phyloP scores from a whole-genome alignment of 2,113 vertebrate genomes.

The Pluvialis apricaria region DNA sequence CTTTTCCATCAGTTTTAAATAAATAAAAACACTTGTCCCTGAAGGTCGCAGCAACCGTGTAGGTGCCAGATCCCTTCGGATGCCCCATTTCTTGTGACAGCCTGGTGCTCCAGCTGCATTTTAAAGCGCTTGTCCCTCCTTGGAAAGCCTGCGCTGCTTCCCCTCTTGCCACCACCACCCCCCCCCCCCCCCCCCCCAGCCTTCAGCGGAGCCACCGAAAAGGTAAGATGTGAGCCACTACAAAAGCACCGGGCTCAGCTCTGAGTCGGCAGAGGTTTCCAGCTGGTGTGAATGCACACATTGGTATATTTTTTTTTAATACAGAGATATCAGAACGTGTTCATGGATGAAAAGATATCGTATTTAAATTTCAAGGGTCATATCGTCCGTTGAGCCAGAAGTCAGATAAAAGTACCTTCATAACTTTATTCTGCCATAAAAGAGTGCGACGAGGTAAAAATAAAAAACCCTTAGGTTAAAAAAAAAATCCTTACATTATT shows the following conservation, averaged over 20 bases:
- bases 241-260: not conserved
- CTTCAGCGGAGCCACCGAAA: not conserved
- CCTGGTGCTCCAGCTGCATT: not conserved
- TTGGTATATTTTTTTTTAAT: not conserved
- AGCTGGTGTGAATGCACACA: not conserved
- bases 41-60: accelerated
- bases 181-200: not conserved
- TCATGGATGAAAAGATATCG: conserved; percentile 19
- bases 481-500: not conserved
- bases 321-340: not conserved
- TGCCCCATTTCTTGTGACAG: not conserved
- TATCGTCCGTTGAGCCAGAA: not conserved
- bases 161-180: accelerated
- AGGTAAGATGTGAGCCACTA: not conserved
- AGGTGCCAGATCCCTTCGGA: not conserved
- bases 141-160: not conserved
- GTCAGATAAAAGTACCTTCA: conserved; percentile 20
- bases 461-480: not conserved
- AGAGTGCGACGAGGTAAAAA: not conserved
- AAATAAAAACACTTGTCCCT: not conserved
- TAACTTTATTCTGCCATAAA: conserved; percentile 28
- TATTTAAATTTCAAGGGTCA: conserved; percentile 52
- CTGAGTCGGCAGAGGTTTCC: not conserved
- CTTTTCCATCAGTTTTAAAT: not conserved
- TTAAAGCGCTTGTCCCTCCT: not conserved